Evolutionary conservation across 2,113 vertebrate species (phyloP), one percentile per base, ranked within the genome.

Genomic region (Halichoerus grypus): DNA sequence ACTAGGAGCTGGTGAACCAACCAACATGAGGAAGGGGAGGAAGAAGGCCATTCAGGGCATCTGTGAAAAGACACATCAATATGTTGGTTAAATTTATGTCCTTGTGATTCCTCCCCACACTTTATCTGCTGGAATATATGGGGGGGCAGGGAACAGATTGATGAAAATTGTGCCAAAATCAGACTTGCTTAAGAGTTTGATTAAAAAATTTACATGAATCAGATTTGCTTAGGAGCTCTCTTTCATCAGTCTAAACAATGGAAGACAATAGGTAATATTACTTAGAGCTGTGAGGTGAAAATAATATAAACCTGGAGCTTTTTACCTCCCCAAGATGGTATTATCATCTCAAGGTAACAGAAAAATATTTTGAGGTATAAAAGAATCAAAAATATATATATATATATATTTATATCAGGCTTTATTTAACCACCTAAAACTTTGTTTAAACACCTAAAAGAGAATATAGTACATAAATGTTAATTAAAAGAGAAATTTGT

Each of bases 1-100:
- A 4, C 10, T 5, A 51, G 46, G 39, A 39, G 18, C 55, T 57
- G 22, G 26, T 18, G 21, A 42, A 22, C 22, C 24, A 18, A 33
- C 19, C 19, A 26, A 1, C 7, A 18, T 1, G 7, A 71, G 22
- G 0, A 7, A 16, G 2, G 2, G 13, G 7, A 5, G 21, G 10
- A n/a, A n/a, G 4, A 6, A 22, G 26, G 46, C 14, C 31, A 5
- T 28, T 2, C 19, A 13, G 18, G 8, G 39, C 36, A 9, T 21
- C 36, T 33, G 19, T 33, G 19, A 82, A 19, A 80, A 71, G 46
- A 7, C 36, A 31, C 31, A 19, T 1, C 6, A 13, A 6, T 55
- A 7, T 12, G 10, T 6, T 7, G 26, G 16, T 31, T 36, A 42
- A 26, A 77, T 12, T 18, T 59, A 46, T 19, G 22, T 67, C 5